Percentiles rank a stretch among this genome's conserved stretches.
phyloP scores from a whole-genome alignment of 2,113 vertebrate species.

The Semnornis frantzii region DNA sequence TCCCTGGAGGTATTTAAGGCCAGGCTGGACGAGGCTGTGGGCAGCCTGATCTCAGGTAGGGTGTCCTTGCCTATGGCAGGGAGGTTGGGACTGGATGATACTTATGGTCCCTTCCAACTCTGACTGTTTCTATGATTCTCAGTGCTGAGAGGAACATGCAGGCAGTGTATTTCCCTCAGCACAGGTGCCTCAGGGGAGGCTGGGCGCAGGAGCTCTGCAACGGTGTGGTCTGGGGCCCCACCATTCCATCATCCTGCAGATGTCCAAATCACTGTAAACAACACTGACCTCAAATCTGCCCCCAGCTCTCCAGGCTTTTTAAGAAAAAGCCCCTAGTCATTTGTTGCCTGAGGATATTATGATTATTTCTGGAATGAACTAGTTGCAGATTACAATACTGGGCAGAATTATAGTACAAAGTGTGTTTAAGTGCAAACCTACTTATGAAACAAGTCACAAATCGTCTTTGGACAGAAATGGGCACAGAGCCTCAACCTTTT shows the following conservation, averaged over 20 bases:
- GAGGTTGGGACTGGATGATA: too few relatives aligned
- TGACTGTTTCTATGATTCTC: too few relatives aligned
- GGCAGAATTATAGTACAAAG: background rate
- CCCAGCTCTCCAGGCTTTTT: constrained; percentile 6
- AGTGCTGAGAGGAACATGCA: background rate
- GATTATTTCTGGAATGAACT: constrained; percentile 26
- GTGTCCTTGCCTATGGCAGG: too few relatives aligned
- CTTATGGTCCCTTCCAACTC: too few relatives aligned
- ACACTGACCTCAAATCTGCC: background rate
- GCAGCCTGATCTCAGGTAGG: too few relatives aligned
- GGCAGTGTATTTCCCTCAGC: fast-evolving
- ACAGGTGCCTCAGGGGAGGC: background rate
- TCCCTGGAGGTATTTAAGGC: too few relatives aligned
- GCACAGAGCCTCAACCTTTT: background rate
- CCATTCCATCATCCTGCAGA: background rate
- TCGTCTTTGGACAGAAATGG: background rate
- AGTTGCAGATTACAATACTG: background rate
- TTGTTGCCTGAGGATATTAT: constrained; percentile 21
- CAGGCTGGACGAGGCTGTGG: too few relatives aligned
- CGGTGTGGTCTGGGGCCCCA: background rate
- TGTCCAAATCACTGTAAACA: background rate
- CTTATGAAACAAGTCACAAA: background rate
- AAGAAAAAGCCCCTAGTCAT: background rate
- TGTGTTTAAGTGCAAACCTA: constrained; percentile 31
- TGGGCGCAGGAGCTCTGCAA: background rate